Base-by-base conservation (phyloP, 2,888 invertebrate genomes). In the Drosophila cracens region DNA sequence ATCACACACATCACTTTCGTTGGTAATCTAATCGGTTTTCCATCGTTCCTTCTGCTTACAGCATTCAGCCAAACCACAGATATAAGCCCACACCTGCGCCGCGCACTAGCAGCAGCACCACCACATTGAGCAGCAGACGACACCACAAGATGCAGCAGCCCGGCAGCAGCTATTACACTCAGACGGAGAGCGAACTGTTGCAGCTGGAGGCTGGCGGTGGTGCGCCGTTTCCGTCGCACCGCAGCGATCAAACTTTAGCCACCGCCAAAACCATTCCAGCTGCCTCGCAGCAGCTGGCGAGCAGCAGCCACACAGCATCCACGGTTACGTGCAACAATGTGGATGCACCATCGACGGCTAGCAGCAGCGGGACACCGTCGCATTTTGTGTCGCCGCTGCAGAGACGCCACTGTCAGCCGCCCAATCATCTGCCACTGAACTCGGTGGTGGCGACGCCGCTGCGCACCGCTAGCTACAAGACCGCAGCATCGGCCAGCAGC, bases 171-270 rank as follows among this genome's bases (percentile, higher is more conserved):
- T 92, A 93, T 68, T 92, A 92, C 76, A 92, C 92, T 51, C 92
- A 92, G 82, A 92, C 93, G 73, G 92, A 93, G 75, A 93, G 92
- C 76, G 93, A 92, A 74, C 74, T 92, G 78, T 85, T 93, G 75
- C 93, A 92, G 70, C 76, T 92, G 64, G 92, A 92, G 81, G 92
- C 92, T 51, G 89, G 90, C 46, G 87, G 87, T 18, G 82, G 66
- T 25, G 81, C 75, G 68, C 90, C 66, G 79, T 82, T 76, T 87
- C 65, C 88, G 33, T 58, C 72, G 21, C 89, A 87, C 27, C 82
- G 89, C 73, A 68, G 64, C 66, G 74, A 78, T 6, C 61, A 60
- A 59, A 40, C 56, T 67, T 63, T 74, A 60, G 34, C 58, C 61
- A 62, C 71, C 73, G 71, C 70, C 80, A 76, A 6, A 51, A 66